A percentile compares a stretch with the other conserved stretches of the same genome.
Evolutionary conservation across 2,888 invertebrate genomes (phyloP).

Genomic region (Eudiplozoon nipponicum): DNA sequence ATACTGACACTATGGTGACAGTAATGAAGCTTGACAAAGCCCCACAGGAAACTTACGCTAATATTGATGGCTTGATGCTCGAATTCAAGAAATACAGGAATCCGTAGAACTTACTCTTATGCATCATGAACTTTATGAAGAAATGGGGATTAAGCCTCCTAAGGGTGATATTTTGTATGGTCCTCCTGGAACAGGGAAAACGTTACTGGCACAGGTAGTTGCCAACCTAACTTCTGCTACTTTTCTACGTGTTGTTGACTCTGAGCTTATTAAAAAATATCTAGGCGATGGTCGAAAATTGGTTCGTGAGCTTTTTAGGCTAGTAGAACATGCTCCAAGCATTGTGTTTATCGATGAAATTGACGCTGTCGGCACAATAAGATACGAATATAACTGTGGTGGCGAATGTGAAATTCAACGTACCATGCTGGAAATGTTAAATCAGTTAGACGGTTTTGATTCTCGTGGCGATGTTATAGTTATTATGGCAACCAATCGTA

Average conservation of each 20-base stretch:
- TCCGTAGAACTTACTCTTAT: constrained; percentile 87
- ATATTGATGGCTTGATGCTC: constrained; percentile 84
- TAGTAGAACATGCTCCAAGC: constrained; percentile 95
- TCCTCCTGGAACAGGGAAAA: constrained; percentile 68
- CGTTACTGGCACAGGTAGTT: constrained; percentile 79
- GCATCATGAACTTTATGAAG: constrained; percentile 96
- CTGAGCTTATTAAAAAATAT: constrained; percentile 90
- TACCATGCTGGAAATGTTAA: constrained; percentile 88
- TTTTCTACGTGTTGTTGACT: constrained; percentile 87
- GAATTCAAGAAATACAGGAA: constrained; percentile 88
- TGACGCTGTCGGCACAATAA: constrained; percentile 84
- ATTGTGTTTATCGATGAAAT: constrained; percentile 99
- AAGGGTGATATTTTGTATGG: constrained; percentile 95
- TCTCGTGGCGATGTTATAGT: constrained; percentile 68
- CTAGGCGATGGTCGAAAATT: constrained; percentile 92
- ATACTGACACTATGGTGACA: constrained; percentile 97
- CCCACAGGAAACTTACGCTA: constrained; percentile 92
- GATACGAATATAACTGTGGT: constrained; percentile 92
- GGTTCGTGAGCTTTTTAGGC: constrained; percentile 75
- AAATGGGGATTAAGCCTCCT: constrained; percentile 97
- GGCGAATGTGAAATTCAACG: constrained; percentile 95
- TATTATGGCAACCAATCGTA: constrained; percentile 35
- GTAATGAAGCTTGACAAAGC: constrained; percentile 99
- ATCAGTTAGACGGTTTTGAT: constrained; percentile 89
- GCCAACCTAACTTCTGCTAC: constrained; percentile 98